A percentile compares a stretch with the other conserved stretches of the same genome.
Conservation (phyloP, 2,797 vertebrate species). For the Neostethus bicornis region DNA sequence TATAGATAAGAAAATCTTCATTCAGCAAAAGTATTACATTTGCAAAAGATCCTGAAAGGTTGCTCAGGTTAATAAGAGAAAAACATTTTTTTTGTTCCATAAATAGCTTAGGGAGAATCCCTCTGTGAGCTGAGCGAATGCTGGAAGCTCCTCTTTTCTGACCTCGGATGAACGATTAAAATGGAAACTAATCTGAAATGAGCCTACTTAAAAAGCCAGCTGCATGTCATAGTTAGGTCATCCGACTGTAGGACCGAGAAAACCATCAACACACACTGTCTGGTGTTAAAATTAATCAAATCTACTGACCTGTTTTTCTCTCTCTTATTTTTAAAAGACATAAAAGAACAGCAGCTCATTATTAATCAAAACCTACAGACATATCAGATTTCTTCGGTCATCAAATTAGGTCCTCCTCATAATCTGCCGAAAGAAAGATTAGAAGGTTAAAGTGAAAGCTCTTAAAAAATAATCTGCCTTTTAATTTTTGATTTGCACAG, state of each 20-base stretch:
- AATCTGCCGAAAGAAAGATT: too few species aligned
- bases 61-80: not conserved
- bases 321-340: too few species aligned
- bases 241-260: not conserved
- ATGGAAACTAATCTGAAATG: not conserved
- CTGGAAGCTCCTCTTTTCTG: not conserved
- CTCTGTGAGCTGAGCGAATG: too few species aligned
- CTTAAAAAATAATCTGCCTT: too few species aligned
- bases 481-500: too few species aligned
- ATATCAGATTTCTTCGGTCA: too few species aligned
- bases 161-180: not conserved
- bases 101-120: not conserved
- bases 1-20: not conserved
- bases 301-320: too few species aligned
- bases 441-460: too few species aligned
- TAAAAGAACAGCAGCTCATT: too few species aligned
- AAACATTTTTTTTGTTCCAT: not conserved
- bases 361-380: too few species aligned
- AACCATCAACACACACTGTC: not conserved
- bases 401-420: too few species aligned
- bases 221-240: conserved; percentile 1
- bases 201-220: not conserved
- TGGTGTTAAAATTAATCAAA: too few species aligned
- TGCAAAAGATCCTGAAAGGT: not conserved
- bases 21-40: not conserved